Evolutionary conservation across 2,888 invertebrate genomes (phyloP), one percentile per base, ranked within the genome.

Genomic region (Hypomecis atomaria): DNA sequence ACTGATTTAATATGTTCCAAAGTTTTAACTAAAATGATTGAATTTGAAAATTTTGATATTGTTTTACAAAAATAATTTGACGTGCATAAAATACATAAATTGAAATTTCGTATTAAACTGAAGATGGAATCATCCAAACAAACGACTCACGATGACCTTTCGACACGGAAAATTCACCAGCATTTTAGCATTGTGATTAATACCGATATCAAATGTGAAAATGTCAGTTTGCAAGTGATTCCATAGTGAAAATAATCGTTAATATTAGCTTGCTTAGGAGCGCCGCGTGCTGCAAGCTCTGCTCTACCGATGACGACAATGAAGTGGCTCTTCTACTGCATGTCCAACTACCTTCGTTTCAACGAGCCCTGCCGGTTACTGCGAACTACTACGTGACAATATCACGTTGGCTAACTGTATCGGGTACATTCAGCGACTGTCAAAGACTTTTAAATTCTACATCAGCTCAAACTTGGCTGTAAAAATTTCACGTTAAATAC

Each of bases 241-340:
- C 53, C 59, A 48, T 63, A 65, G 61, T 66, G 50, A 65, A 65
- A 66, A 49, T 40, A 75, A 38, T 23, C 10, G 6, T 40, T 40
- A 40, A 40, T 40, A 43, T 69, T 62, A 87, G 86, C 78, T 88
- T 89, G 90, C 89, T 88, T 87, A 89, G 87, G 82, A 78, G 84
- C 83, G 83, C 76, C 79, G 76, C 81, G 82, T 86, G 88, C 88
- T 86, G 85, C 85, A 88, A 87, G 86, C 87, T 75, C 75, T 74
- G 75, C 78, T 74, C 75, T 76, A 76, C 71, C 62, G 72, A 72
- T 71, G 73, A 67, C 71, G 68, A 71, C 58, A 62, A 72, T 73
- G 72, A 65, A 65, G 69, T 71, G 71, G 61, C 70, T 66, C 76
- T 82, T 63, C 76, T 82, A 79, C 70, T 76, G 80, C 80, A 81